Conservation (phyloP, 2,888 invertebrate genomes). For the Campoplex nolae region DNA sequence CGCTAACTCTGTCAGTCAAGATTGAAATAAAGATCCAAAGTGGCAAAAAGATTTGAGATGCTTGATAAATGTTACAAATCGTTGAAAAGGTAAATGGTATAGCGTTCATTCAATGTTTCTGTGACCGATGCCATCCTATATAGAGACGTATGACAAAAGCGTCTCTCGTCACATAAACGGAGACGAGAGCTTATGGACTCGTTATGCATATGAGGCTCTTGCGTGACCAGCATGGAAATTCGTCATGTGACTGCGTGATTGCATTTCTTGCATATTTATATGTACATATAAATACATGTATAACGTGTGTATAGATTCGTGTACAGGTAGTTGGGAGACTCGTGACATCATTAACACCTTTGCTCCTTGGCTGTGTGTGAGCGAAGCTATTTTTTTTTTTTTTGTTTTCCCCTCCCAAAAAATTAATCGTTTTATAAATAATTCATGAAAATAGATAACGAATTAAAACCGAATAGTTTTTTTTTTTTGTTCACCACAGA, state of each 20-base stretch:
- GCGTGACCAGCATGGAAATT: conserved; percentile 78
- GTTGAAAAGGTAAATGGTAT: conserved; percentile 60
- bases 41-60: conserved; percentile 47
- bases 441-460: not conserved
- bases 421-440: not conserved
- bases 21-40: conserved; percentile 36
- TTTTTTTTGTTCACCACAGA: not conserved
- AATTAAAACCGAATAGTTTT: not conserved
- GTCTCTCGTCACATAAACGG: conserved; percentile 43
- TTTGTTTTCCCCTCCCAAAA: not conserved
- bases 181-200: conserved; percentile 74
- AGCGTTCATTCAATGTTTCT: conserved; percentile 62
- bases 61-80: conserved; percentile 42
- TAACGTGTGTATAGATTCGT: not conserved
- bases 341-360: conserved; percentile 62
- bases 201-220: conserved; percentile 76
- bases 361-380: conserved; percentile 1
- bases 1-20: not conserved
- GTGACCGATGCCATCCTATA: conserved; percentile 64
- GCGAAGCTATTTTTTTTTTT: not conserved
- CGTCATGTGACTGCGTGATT: conserved; percentile 69
- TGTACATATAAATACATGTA: not conserved
- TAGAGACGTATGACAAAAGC: conserved; percentile 20
- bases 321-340: conserved; percentile 35
- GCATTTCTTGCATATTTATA: conserved; percentile 56